Evolutionary conservation across 2,888 invertebrate genomes (phyloP).

Genomic region (Piscicola geometra): DNA sequence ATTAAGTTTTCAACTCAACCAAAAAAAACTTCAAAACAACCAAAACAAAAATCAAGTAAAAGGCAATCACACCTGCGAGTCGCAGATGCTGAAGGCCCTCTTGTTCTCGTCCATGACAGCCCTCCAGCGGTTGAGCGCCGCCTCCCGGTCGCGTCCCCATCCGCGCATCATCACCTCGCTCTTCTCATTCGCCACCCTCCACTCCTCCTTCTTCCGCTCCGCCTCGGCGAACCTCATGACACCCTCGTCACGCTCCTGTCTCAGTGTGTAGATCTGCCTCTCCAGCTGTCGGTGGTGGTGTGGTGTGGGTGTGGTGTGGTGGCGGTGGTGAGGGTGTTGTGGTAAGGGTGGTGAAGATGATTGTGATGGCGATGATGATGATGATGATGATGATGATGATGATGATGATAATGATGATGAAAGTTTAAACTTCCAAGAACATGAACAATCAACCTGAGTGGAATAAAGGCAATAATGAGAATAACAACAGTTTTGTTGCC

Average conservation of each 20-base stretch:
- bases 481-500: too few species aligned
- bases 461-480: too few species aligned
- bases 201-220: slow-evolving; percentile 53
- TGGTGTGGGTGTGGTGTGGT: slow-evolving; percentile 46
- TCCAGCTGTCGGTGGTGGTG: slow-evolving; percentile 45
- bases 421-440: too few species aligned
- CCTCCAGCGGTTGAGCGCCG: slow-evolving; percentile 46
- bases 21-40: background rate
- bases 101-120: slow-evolving; percentile 49
- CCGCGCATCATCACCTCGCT: slow-evolving; percentile 50
- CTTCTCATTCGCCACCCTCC: slow-evolving; percentile 47
- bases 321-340: slow-evolving; percentile 41
- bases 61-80: slow-evolving; percentile 47
- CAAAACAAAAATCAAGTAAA: background rate
- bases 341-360: slow-evolving; percentile 45
- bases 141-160: slow-evolving; percentile 49
- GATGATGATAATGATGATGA: slow-evolving; percentile 41
- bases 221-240: slow-evolving; percentile 55
- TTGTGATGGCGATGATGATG: slow-evolving; percentile 44
- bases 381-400: slow-evolving; percentile 40
- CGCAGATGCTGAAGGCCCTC: slow-evolving; percentile 46
- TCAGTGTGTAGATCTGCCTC: slow-evolving; percentile 49
- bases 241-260: slow-evolving; percentile 53
- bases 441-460: too few species aligned
- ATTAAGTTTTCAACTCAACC: background rate